Conservation (phyloP, 2,888 invertebrate genomes). For the Formica aserva region DNA sequence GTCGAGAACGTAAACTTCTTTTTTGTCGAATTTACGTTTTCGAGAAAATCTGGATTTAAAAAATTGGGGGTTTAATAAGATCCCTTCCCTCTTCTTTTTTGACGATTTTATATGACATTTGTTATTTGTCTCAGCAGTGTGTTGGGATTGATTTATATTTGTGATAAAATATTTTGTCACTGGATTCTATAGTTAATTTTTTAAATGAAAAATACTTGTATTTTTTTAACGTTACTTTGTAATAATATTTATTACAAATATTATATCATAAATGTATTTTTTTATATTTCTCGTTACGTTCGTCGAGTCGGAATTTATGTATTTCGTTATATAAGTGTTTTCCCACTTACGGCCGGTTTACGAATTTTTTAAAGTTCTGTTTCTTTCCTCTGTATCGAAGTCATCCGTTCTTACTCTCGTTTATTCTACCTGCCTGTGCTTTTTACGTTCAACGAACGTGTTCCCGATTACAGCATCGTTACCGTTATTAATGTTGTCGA, state of each 20-base stretch:
- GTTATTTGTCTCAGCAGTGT: neutral
- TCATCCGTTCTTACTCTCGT: slow-evolving; percentile 34
- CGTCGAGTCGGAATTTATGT: neutral
- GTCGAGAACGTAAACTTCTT: neutral
- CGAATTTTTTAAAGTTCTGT: slow-evolving; percentile 2
- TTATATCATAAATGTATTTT: neutral
- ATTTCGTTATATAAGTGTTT: slow-evolving; percentile 17
- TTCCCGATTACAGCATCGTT: slow-evolving; percentile 66
- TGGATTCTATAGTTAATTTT: neutral
- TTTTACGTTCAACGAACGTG: slow-evolving; percentile 61
- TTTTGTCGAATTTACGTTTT: neutral
- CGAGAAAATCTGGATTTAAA: neutral
- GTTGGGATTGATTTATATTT: neutral
- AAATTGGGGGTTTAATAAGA: neutral
- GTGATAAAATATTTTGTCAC: neutral
- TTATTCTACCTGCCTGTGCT: slow-evolving; percentile 16
- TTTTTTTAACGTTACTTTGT: neutral
- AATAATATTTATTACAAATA: neutral
- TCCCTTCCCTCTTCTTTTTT: neutral
- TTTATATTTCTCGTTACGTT: neutral
- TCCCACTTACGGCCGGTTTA: neutral
- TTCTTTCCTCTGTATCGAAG: neutral
- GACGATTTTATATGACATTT: neutral
- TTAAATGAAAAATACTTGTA: neutral
- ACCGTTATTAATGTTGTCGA: slow-evolving; percentile 71